Evolutionary conservation across 2,113 vertebrate species (phyloP).

Genomic region (Brachyhypopomus occidentalis): DNA sequence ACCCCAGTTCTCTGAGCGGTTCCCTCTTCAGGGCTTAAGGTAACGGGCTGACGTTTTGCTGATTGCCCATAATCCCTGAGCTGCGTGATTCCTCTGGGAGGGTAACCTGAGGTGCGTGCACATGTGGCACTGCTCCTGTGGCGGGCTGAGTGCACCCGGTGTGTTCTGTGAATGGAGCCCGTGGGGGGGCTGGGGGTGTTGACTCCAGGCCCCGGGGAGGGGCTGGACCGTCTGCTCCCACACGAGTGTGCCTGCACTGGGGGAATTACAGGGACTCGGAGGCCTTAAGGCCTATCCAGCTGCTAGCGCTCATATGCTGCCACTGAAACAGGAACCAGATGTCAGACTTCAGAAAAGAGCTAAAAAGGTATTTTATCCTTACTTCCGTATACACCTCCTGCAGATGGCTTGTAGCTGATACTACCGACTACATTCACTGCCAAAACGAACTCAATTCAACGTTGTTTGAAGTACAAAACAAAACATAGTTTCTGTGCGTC

Average conservation of each 20-base stretch:
- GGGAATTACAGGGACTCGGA: slow-evolving; percentile 64
- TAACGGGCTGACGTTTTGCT: slow-evolving; percentile 30
- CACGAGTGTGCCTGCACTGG: slow-evolving; percentile 57
- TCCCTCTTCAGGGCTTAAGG: slow-evolving; percentile 1
- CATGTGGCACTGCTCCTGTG: slow-evolving; percentile 47
- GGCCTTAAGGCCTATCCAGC: slow-evolving; percentile 56
- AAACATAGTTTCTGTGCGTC: not conserved
- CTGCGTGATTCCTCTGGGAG: slow-evolving; percentile 25
- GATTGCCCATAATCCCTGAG: slow-evolving; percentile 30
- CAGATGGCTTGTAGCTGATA: not conserved
- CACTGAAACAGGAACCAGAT: slow-evolving; percentile 72
- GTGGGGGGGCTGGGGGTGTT: slow-evolving; percentile 31
- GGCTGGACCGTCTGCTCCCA: slow-evolving; percentile 62
- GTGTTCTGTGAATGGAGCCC: slow-evolving; percentile 47
- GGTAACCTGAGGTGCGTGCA: slow-evolving; percentile 57
- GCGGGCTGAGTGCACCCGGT: slow-evolving; percentile 45
- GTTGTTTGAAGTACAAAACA: not conserved
- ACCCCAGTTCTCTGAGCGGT: not conserved
- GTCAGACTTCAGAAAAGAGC: slow-evolving; percentile 46
- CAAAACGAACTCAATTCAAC: not conserved
- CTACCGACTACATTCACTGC: not conserved
- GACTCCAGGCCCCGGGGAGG: slow-evolving; percentile 46
- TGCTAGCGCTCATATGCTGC: slow-evolving; percentile 66
- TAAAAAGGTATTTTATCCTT: slow-evolving; percentile 43
- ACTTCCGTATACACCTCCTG: slow-evolving; percentile 41